Evolutionary conservation across 2,888 invertebrate species (phyloP), one percentile per base, ranked within the genome.

Genomic region (Charanyca ferruginea): DNA sequence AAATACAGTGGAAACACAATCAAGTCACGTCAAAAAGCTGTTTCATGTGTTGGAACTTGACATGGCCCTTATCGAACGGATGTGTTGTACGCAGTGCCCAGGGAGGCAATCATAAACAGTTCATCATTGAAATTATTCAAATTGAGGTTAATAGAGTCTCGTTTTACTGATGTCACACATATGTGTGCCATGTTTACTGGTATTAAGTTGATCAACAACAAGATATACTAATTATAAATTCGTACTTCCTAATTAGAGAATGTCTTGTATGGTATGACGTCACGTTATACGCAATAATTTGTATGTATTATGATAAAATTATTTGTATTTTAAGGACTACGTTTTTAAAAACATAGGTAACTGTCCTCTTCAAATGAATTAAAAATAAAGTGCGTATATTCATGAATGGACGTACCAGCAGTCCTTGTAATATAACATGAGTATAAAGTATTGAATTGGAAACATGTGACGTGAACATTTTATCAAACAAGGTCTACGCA

Each of bases 111-210:
- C 90, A 89, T 89, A 91, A 90, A 92, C 85, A 91, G 90, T 92
- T 91, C 92, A 91, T 90, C 90, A 92, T 93, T 92, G 90, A 93
- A 93, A 91, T 91, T 90, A 93, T 92, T 93, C 87, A 89, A 93
- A 95, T 93, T 91, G 93, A 94, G 95, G 94, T 95, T 94, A 94
- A 94, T 94, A 90, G 93, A 90, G 88, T 91, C 89, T 91, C 89
- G 90, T 91, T 90, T 90, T 89, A 90, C 90, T 91, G 89, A 90
- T 93, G 95, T 93, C 93, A 88, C 93, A 94, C 94, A 94, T 91
- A 93, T 95, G 94, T 91, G 91, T 89, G 87, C 92, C 94, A 93
- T 94, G 93, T 92, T 93, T 93, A 92, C 91, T 87, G 87, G 83
- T 85, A 84, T 86, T 85, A 83, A 88, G 88, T 88, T 91, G 90